A percentile compares a stretch with the other conserved stretches of the same genome.
These are phyloP conservation scores for Chydorus sphaericus DNA, from an alignment of 2,888 invertebrate species.

Conservation along the genomic window DNA sequence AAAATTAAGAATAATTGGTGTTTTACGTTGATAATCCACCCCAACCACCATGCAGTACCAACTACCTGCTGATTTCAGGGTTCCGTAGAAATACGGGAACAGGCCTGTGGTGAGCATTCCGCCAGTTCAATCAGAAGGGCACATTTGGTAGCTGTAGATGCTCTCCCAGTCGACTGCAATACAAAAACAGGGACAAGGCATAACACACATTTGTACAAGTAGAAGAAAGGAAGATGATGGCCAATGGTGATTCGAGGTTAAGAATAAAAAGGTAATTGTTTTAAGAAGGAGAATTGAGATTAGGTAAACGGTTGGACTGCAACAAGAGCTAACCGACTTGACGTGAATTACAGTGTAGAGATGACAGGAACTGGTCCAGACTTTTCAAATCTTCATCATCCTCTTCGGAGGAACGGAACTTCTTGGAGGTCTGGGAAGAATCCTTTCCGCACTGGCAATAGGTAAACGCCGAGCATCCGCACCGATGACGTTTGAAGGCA, in stretches of 20 bases:
- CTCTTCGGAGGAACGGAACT: not conserved
- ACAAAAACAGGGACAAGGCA: not conserved
- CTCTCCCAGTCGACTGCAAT: slow-evolving; percentile 2
- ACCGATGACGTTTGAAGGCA: slow-evolving; percentile 1
- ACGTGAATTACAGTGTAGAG: slow-evolving; percentile 7
- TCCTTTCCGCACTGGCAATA: not conserved
- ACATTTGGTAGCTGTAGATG: slow-evolving; percentile 3
- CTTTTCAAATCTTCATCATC: slow-evolving; percentile 7
- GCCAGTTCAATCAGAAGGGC: not conserved
- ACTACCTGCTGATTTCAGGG: not conserved
- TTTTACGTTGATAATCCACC: not conserved
- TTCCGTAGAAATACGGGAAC: not conserved
- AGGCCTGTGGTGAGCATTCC: not conserved
- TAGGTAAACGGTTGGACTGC: not conserved
- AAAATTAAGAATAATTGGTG: not conserved
- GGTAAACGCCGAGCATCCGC: not conserved
- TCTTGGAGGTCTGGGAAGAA: not conserved
- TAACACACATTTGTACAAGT: not conserved
- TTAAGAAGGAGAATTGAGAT: not conserved
- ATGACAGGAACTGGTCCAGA: not conserved
- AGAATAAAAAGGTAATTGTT: not conserved
- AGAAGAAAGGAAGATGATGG: not conserved
- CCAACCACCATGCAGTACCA: not conserved
- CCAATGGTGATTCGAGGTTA: not conserved
- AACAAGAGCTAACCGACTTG: slow-evolving; percentile 5